Percentiles rank a stretch among this genome's conserved stretches.
Evolutionary conservation across 2,113 vertebrate genomes (phyloP).

Genomic region (Alosa alosa): DNA sequence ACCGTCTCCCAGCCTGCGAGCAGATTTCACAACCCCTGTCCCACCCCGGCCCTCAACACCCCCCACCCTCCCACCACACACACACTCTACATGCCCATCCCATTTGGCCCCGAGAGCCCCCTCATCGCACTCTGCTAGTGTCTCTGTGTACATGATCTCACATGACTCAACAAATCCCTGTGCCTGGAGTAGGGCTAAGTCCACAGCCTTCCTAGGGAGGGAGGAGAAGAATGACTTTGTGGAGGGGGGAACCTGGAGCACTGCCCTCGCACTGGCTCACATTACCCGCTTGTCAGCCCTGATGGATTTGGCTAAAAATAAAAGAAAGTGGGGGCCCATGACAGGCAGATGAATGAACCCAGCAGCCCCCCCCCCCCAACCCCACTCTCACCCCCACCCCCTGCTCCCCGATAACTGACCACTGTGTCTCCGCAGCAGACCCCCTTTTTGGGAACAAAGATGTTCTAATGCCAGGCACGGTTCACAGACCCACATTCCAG

Average conservation of each 20-base stretch:
- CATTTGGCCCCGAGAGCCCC: conserved; percentile 47
- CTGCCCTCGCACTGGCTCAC: conserved; percentile 83
- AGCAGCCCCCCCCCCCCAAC: conserved; percentile 31
- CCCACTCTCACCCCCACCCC: conserved; percentile 13
- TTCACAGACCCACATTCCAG: conserved; percentile 35
- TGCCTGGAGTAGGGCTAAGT: conserved; percentile 77
- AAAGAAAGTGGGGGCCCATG: conserved; percentile 81
- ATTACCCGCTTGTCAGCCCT: conserved; percentile 90
- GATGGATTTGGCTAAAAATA: conserved; percentile 95
- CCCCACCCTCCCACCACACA: conserved; percentile 30
- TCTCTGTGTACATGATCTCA: conserved; percentile 93
- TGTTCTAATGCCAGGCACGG: conserved; percentile 56
- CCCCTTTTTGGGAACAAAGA: conserved; percentile 64
- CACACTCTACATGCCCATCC: conserved; percentile 62
- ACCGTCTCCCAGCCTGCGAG: conserved; percentile 19
- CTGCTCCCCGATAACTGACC: conserved; percentile 73
- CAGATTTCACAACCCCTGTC: conserved; percentile 73
- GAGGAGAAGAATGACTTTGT: conserved; percentile 84
- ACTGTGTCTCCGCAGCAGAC: conserved; percentile 60
- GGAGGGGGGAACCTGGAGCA: conserved; percentile 78
- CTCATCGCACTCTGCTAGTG: conserved; percentile 66
- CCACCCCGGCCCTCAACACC: conserved; percentile 45
- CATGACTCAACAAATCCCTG: conserved; percentile 96
- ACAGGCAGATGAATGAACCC: conserved; percentile 87
- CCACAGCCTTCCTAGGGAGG: conserved; percentile 80